Evolutionary conservation across 2,888 invertebrate genomes (phyloP).

Genomic region (Epirrita christyi): DNA sequence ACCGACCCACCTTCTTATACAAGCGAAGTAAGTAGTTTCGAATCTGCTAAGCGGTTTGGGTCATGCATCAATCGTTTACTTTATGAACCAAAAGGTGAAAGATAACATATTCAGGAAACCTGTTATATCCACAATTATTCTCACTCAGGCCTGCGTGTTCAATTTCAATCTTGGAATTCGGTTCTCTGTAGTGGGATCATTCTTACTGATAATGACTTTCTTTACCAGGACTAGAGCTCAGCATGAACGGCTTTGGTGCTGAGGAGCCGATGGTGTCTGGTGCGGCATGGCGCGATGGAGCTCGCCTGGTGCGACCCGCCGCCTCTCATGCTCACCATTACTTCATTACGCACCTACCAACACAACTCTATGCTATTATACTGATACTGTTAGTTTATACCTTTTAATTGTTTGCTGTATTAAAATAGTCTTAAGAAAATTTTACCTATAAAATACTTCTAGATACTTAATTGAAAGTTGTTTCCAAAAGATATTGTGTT

Average conservation of each 20-base stretch:
- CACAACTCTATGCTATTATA: conserved; percentile 68
- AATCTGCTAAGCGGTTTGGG: too few relatives aligned
- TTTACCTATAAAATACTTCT: background rate
- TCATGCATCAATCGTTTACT: too few relatives aligned
- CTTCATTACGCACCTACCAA: conserved; percentile 65
- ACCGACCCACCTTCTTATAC: too few relatives aligned
- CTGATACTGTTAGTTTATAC: conserved; percentile 66
- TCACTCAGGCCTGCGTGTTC: too few relatives aligned
- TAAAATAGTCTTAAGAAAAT: background rate
- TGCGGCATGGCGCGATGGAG: conserved; percentile 75
- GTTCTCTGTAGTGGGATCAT: too few relatives aligned
- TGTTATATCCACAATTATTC: too few relatives aligned
- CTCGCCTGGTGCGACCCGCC: conserved; percentile 62
- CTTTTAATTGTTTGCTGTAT: conserved; percentile 44
- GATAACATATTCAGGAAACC: too few relatives aligned
- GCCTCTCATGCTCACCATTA: conserved; percentile 72
- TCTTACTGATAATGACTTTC: background rate
- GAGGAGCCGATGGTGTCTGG: conserved; percentile 80
- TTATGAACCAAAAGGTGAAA: too few relatives aligned
- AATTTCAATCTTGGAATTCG: too few relatives aligned
- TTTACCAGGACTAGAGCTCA: conserved; percentile 67
- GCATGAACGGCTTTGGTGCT: conserved; percentile 69
- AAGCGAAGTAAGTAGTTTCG: too few relatives aligned
- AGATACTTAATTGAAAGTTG: background rate
- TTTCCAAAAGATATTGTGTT: background rate